A percentile compares a stretch with the other conserved stretches of the same genome.
Evolutionary conservation across 2,113 vertebrate species (phyloP).

Genomic region (Eurypyga helias): DNA sequence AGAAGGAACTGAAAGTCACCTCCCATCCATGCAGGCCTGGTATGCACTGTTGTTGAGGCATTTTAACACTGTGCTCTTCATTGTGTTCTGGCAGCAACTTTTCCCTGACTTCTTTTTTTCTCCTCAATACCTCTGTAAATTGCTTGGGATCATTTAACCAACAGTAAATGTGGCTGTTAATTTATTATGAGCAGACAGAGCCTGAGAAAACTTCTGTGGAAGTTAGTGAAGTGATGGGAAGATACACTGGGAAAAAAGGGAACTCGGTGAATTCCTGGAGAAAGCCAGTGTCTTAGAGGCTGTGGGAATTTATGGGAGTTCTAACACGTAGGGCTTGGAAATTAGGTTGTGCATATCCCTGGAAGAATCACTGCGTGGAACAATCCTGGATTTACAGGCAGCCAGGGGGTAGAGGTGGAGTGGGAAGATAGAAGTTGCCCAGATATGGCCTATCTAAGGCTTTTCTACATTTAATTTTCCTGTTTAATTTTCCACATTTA

Average conservation of each 20-base stretch:
- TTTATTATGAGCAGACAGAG: neutral
- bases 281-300: neutral
- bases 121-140: neutral
- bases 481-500: neutral
- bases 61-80: neutral
- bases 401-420: neutral
- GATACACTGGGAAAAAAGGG: neutral
- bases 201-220: neutral
- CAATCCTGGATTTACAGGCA: neutral
- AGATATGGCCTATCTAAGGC: neutral
- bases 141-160: neutral
- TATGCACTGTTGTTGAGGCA: accelerated
- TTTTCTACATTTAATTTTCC: neutral
- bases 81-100: neutral
- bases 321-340: neutral
- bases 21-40: neutral
- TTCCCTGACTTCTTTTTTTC: neutral
- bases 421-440: neutral
- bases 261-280: neutral
- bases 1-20: neutral
- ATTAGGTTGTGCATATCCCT: neutral
- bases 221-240: neutral
- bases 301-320: neutral
- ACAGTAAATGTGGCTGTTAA: neutral
- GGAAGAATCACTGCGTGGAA: neutral